Evolutionary conservation across 2,888 invertebrate species (phyloP).

Genomic region (Cabera pusaria): DNA sequence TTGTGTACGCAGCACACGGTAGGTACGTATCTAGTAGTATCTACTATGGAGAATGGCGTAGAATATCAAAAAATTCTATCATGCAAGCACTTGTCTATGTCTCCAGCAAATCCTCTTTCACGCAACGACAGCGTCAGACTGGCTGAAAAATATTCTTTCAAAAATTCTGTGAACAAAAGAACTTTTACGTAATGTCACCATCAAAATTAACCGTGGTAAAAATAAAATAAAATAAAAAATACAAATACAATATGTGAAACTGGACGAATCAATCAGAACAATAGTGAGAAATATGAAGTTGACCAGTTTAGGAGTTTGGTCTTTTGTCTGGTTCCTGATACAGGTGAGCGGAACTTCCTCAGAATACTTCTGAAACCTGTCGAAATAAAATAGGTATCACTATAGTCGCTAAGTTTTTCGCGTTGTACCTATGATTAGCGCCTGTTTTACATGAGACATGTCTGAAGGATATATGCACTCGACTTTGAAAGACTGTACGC

Average conservation of each 20-base stretch:
- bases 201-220: conserved; percentile 57
- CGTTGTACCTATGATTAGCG: too few species aligned
- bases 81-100: too few species aligned
- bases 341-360: conserved; percentile 51
- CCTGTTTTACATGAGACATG: too few species aligned
- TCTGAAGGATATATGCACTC: too few species aligned
- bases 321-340: conserved; percentile 56
- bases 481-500: too few species aligned
- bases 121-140: conserved; percentile 32
- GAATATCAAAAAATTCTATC: too few species aligned
- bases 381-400: neutral
- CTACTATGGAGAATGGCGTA: too few species aligned
- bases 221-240: conserved; percentile 32
- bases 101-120: too few species aligned
- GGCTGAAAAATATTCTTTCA: conserved; percentile 36
- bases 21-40: too few species aligned
- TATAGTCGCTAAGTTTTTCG: neutral
- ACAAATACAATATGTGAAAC: too few species aligned
- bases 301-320: conserved; percentile 51
- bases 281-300: conserved; percentile 53
- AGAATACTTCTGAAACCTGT: neutral
- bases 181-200: conserved; percentile 49
- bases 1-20: too few species aligned
- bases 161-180: conserved; percentile 58
- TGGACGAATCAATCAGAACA: conserved; percentile 18